phyloP scores from a whole-genome alignment of 2,113 vertebrate genomes.

The Hypomesus transpacificus region DNA sequence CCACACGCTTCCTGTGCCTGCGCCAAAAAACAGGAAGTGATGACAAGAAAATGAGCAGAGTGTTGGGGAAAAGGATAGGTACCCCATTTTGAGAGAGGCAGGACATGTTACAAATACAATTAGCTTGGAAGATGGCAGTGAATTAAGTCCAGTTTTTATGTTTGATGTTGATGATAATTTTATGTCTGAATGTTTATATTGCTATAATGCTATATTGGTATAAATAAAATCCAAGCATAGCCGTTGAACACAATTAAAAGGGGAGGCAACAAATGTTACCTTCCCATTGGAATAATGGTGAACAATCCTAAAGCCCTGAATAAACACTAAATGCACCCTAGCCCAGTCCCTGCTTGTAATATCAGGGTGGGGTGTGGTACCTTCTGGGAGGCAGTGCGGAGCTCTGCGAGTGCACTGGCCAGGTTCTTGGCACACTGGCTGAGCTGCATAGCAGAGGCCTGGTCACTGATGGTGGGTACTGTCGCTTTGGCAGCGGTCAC shows the following conservation, averaged over 20 bases:
- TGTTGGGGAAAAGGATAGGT: neutral
- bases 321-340: neutral
- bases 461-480: slow-evolving; percentile 88
- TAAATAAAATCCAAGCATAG: neutral
- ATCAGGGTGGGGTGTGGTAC: neutral
- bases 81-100: neutral
- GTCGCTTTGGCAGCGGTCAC: slow-evolving; percentile 92
- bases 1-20: slow-evolving; percentile 96
- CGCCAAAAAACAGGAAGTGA: slow-evolving; percentile 15
- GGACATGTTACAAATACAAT: neutral
- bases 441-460: slow-evolving; percentile 96
- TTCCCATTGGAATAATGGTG: neutral
- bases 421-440: slow-evolving; percentile 97
- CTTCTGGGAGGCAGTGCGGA: slow-evolving; percentile 87
- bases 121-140: neutral
- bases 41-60: neutral
- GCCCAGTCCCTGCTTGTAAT: neutral
- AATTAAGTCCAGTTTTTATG: too few species aligned
- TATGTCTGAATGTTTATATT: too few species aligned
- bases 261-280: neutral
- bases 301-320: neutral
- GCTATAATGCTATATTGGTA: neutral
- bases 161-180: too few species aligned
- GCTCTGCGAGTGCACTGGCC: slow-evolving; percentile 85
- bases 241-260: neutral